These are phyloP conservation scores for Lasioglossum oenotherae DNA, from an alignment of 2,888 invertebrate genomes.

Conservation along the genomic window DNA sequence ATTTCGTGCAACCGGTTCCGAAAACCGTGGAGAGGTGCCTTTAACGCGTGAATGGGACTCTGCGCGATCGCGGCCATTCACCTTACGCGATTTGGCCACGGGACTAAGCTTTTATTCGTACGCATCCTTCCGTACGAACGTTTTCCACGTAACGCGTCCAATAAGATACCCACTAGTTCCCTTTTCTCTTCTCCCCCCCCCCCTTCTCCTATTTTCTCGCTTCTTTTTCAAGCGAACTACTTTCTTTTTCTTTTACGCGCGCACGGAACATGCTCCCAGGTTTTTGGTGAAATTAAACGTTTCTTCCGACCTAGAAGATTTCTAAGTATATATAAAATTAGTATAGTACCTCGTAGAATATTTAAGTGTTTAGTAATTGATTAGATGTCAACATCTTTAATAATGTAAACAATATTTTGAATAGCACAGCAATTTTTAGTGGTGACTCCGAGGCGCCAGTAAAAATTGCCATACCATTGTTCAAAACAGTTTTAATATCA, in stretches of 20 bases:
- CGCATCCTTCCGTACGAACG: constrained; percentile 28
- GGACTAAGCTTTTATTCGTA: constrained; percentile 47
- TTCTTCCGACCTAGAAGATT: too few relatives aligned
- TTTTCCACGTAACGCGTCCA: constrained; percentile 19
- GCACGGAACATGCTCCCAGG: not conserved
- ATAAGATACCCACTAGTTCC: not conserved
- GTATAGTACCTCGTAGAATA: too few relatives aligned
- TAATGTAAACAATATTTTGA: too few relatives aligned
- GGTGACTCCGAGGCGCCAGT: too few relatives aligned
- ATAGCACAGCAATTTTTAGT: too few relatives aligned
- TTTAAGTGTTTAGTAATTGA: too few relatives aligned
- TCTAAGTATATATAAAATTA: too few relatives aligned
- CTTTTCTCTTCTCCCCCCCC: not conserved
- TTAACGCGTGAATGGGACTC: constrained; percentile 74
- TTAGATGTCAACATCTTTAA: too few relatives aligned
- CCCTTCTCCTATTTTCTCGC: not conserved
- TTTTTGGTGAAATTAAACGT: not conserved
- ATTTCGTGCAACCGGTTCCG: constrained; percentile 77
- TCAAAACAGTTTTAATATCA: too few relatives aligned
- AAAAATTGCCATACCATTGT: too few relatives aligned
- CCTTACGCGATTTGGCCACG: constrained; percentile 60
- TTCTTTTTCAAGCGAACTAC: not conserved
- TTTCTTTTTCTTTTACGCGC: not conserved
- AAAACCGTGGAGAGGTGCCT: constrained; percentile 72
- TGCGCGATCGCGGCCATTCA: constrained; percentile 72